phyloP scores from a whole-genome alignment of 2,113 vertebrate species.

The Oplegnathus fasciatus region DNA sequence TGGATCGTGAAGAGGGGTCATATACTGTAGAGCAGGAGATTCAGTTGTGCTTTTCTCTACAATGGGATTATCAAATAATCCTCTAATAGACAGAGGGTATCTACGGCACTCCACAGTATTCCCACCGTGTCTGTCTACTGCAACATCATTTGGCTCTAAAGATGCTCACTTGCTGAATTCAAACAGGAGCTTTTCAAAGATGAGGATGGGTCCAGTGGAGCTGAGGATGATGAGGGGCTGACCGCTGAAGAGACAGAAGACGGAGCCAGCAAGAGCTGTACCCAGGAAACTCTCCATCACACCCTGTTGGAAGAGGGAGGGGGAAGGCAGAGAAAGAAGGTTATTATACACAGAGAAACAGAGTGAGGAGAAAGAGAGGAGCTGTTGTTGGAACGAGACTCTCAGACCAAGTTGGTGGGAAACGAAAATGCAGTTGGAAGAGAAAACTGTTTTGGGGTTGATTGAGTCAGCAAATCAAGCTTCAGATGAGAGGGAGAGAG shows the following conservation, averaged over 20 bases:
- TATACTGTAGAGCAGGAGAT: neutral
- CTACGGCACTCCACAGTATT: neutral
- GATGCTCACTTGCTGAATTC: constrained; percentile 98
- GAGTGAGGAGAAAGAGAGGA: neutral
- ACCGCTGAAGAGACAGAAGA: constrained; percentile 94
- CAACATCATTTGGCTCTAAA: neutral
- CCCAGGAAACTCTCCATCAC: constrained; percentile 99
- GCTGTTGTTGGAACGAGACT: neutral
- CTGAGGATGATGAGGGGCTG: constrained; percentile 99
- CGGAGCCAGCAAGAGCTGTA: constrained; percentile 92
- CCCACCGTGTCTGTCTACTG: neutral
- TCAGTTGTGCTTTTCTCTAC: neutral
- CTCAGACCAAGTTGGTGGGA: neutral
- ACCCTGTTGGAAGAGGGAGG: constrained; percentile 82
- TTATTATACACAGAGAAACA: neutral
- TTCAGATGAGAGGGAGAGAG: neutral
- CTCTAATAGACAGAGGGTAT: neutral
- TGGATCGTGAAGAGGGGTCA: neutral
- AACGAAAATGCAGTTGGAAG: neutral
- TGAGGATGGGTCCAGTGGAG: constrained; percentile 98
- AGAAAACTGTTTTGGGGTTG: neutral
- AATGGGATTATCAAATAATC: constrained; percentile 7
- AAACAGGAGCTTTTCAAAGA: constrained; percentile 98
- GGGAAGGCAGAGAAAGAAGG: neutral
- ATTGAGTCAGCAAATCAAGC: neutral